Conservation (phyloP, 2,888 invertebrate genomes). For the Chouioia cunea region DNA sequence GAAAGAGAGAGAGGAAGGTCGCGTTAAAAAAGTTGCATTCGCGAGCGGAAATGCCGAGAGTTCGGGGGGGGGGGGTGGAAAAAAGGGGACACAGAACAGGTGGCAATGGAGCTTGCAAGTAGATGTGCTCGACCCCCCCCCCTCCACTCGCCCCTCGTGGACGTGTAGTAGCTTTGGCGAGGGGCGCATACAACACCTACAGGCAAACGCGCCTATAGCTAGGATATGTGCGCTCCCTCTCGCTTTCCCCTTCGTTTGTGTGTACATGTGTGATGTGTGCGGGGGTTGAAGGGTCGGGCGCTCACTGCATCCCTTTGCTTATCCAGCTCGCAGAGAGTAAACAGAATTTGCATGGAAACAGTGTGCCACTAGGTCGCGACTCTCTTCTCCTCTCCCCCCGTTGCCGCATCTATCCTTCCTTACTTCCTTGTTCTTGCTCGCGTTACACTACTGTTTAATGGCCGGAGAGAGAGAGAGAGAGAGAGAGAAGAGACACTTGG, state of each 20-base stretch:
- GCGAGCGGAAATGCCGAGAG: background rate
- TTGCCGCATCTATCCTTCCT: background rate
- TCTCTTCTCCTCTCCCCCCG: constrained; percentile 12
- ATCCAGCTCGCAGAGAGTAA: constrained; percentile 59
- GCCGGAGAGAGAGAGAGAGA: too few species aligned
- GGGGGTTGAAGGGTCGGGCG: too few species aligned
- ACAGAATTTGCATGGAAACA: constrained; percentile 68
- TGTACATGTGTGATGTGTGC: constrained; percentile 11
- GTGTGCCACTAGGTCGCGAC: constrained; percentile 66
- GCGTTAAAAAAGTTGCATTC: background rate
- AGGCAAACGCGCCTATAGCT: constrained; percentile 14
- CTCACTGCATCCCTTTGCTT: constrained; percentile 48
- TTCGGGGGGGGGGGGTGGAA: constrained; percentile 11
- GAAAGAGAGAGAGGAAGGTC: background rate
- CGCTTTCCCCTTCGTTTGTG: background rate
- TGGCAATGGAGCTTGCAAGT: constrained; percentile 8
- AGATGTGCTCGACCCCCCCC: too few species aligned
- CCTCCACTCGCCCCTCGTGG: too few species aligned
- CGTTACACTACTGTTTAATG: constrained; percentile 14
- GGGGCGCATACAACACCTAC: constrained; percentile 8
- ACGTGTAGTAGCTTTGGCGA: too few species aligned
- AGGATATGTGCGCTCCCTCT: constrained; percentile 30
- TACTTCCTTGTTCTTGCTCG: background rate
- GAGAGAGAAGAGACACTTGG: too few species aligned
- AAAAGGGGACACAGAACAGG: background rate